Conservation (phyloP, 2,888 invertebrate species). For the Cordilura impudica region DNA sequence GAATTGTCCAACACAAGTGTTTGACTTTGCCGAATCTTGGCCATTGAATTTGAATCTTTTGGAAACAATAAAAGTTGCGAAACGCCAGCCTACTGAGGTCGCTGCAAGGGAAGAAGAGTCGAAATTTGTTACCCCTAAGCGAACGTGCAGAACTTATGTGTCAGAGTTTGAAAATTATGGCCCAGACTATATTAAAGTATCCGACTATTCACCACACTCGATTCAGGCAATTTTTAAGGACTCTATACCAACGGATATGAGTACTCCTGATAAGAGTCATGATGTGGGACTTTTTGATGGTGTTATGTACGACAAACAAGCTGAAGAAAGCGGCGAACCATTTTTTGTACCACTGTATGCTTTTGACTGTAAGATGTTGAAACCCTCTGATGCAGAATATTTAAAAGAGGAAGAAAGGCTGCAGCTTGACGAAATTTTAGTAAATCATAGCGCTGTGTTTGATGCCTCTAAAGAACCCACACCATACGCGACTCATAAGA, state of each 20-base stretch:
- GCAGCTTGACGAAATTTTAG: slow-evolving; percentile 19
- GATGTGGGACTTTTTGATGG: slow-evolving; percentile 7
- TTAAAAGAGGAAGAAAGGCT: background rate
- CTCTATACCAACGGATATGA: slow-evolving; percentile 18
- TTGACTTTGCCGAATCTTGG: no score
- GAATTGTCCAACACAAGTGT: slow-evolving; percentile 14
- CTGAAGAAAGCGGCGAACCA: slow-evolving; percentile 3
- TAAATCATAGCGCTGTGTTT: slow-evolving; percentile 16
- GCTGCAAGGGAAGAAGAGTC: background rate
- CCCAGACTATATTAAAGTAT: slow-evolving; percentile 1
- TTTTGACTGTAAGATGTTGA: slow-evolving; percentile 24
- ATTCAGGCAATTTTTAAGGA: slow-evolving; percentile 40
- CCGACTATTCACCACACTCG: slow-evolving; percentile 35
- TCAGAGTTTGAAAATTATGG: slow-evolving; percentile 39
- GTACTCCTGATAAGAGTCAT: slow-evolving; percentile 14
- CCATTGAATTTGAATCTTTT: no score
- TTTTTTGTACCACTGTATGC: slow-evolving; percentile 8
- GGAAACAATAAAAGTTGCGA: slow-evolving; percentile 19
- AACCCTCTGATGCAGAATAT: slow-evolving; percentile 25
- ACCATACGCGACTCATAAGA: slow-evolving; percentile 1
- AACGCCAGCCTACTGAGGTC: background rate
- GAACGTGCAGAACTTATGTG: background rate
- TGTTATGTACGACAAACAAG: background rate
- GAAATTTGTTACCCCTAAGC: slow-evolving; percentile 13
- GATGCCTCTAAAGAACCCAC: background rate